Evolutionary conservation across 2,888 invertebrate genomes (phyloP), one percentile per base, ranked within the genome.

Genomic region (Frankliniella intonsa): DNA sequence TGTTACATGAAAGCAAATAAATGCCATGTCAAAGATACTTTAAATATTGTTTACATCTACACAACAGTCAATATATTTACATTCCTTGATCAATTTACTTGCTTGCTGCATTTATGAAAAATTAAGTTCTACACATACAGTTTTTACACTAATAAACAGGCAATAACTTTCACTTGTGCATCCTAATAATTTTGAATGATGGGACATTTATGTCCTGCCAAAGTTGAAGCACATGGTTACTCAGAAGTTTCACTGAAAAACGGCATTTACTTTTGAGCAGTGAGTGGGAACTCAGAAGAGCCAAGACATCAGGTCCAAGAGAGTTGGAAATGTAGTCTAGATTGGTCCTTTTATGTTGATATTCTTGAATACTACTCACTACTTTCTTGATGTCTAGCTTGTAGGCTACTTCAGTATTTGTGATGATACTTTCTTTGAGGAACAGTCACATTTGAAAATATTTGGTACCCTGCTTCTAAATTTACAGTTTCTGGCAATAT

Each of bases 51-150:
- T 76, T 76, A 76, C 69, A 76, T 25, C 69, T 76, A 76, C 69
- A 76, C 69, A 76, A 25, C 69, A 76, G 69, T 76, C 69, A 76
- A 76, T 76, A 76, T 76, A 76, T 76, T 76, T 76, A 76, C 69
- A 76, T 11, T 76, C 22, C n/a, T 22, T 76, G 69, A 22, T 25
- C 10, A 25, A 25, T 76, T 55, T 55, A 55, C 55, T 10, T 76
- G 69, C 11, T 76, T 25, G 69, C 69, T 76, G 22, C 25, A 76
- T 25, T 76, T 76, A 25, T 25, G 69, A 76, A 76, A 76, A 76
- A 76, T 76, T 76, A 76, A 25, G 69, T 76, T 22, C 69, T 76
- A 76, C 69, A 76, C 69, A 76, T 76, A 76, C 3, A 76, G 69
- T 76, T 76, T 76, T 22, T 76, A 76, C 69, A 76, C 69, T 76